phyloP scores from a whole-genome alignment of 1,140 invertebrate species.

The Epicauta chinensis region DNA sequence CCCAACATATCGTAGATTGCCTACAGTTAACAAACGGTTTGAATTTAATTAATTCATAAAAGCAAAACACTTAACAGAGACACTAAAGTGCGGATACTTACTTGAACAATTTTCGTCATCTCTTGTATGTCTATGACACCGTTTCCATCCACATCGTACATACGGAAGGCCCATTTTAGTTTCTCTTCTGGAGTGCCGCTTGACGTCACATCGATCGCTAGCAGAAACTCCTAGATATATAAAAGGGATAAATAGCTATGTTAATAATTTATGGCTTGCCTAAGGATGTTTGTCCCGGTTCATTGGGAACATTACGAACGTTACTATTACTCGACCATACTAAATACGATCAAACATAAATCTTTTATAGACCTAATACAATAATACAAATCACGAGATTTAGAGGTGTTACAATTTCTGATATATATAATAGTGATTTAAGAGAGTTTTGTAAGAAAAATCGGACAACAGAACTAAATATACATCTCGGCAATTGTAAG shows the following conservation, averaged over 20 bases:
- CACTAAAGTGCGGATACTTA: conserved; percentile 46
- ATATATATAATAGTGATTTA: too few species aligned
- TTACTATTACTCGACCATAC: too few species aligned
- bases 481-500: too few species aligned
- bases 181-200: conserved; percentile 97
- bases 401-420: too few species aligned
- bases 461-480: too few species aligned
- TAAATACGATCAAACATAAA: too few species aligned
- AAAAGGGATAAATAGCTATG: conserved; percentile 8
- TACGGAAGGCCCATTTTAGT: conserved; percentile 98
- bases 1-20: conserved; percentile 99
- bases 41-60: not conserved
- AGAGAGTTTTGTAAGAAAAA: too few species aligned
- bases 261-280: conserved; percentile 28
- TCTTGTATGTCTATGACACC: conserved; percentile 97
- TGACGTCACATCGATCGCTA: conserved; percentile 97
- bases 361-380: too few species aligned
- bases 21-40: conserved; percentile 55
- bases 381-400: too few species aligned
- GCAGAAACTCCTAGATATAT: conserved; percentile 79
- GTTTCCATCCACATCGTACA: conserved; percentile 99
- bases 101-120: conserved; percentile 92
- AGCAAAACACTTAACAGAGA: too few species aligned
- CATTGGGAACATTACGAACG: too few species aligned
- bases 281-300: not conserved